Evolutionary conservation across 2,797 vertebrate genomes (phyloP).

Genomic region (Cottoperca gobio): DNA sequence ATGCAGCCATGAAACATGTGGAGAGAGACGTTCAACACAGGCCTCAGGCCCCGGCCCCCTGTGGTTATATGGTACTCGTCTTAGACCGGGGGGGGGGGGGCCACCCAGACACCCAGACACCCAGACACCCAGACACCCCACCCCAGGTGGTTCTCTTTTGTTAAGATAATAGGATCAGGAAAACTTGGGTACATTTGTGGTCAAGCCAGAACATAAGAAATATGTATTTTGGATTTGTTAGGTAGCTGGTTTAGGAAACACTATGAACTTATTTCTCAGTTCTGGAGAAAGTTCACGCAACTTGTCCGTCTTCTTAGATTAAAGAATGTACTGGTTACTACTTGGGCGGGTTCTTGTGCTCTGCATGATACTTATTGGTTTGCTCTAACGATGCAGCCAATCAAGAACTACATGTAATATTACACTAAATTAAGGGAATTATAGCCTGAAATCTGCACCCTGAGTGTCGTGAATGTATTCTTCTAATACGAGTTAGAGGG

Average conservation of each 20-base stretch:
- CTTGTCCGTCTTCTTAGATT: too few species aligned
- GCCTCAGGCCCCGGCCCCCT: neutral
- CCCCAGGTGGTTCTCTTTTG: neutral
- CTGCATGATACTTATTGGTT: too few species aligned
- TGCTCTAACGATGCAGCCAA: too few species aligned
- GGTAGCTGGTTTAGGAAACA: too few species aligned
- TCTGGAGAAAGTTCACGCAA: too few species aligned
- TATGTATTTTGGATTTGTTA: too few species aligned
- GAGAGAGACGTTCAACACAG: neutral
- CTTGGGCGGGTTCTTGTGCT: too few species aligned
- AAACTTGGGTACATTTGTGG: neutral
- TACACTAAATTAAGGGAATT: too few species aligned
- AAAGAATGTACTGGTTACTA: too few species aligned
- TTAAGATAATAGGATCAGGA: neutral
- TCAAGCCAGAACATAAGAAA: neutral
- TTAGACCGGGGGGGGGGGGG: constrained; percentile 1
- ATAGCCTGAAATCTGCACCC: too few species aligned
- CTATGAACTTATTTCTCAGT: too few species aligned
- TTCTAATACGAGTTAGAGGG: neutral
- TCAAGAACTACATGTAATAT: too few species aligned
- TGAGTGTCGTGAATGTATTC: neutral
- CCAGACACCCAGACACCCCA: neutral
- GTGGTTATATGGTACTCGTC: neutral
- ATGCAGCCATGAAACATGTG: neutral
- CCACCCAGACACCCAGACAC: neutral